phyloP scores from a whole-genome alignment of 2,113 vertebrate species.

The Pterocles gutturalis region DNA sequence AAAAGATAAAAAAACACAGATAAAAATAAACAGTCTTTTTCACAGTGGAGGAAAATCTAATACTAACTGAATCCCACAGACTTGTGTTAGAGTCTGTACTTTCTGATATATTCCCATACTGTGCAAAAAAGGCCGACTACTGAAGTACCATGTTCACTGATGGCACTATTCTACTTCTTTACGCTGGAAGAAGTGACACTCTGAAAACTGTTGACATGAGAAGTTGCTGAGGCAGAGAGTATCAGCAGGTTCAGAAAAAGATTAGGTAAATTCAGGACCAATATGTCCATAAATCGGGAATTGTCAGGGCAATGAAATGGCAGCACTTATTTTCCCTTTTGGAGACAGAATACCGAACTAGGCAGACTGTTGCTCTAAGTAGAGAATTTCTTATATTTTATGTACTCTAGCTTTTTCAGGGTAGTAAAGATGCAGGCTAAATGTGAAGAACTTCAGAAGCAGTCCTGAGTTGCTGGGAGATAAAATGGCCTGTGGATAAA shows the following conservation, averaged over 20 bases:
- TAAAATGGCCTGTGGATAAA: neutral
- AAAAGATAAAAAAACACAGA: neutral
- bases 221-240: neutral
- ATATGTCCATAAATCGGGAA: neutral
- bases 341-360: neutral
- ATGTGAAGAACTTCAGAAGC: neutral
- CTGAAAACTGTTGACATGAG: neutral
- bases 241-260: neutral
- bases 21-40: neutral
- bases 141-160: neutral
- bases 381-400: neutral
- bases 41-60: neutral
- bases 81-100: neutral
- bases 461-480: neutral
- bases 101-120: neutral
- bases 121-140: rapidly evolving
- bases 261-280: neutral
- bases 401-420: neutral
- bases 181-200: neutral
- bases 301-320: neutral
- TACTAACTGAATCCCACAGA: neutral
- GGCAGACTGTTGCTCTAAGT: neutral
- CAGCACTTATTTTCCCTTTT: neutral
- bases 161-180: neutral
- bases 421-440: neutral